Evolutionary conservation across 1,140 invertebrate species (phyloP).

Genomic region (Cotesia typhae): DNA sequence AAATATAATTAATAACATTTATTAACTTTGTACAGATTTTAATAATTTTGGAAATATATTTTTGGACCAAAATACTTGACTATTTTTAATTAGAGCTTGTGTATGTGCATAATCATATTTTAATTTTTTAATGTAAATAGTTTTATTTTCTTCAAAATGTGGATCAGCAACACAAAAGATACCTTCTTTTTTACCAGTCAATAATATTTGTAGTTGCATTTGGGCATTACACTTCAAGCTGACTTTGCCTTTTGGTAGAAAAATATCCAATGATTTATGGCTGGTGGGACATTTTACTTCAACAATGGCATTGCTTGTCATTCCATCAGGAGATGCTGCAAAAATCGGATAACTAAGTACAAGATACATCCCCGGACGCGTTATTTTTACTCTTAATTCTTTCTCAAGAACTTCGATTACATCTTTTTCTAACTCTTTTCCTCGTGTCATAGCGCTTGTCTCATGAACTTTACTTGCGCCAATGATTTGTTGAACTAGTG

Average conservation of each 20-base stretch:
- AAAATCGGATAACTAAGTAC: slow-evolving; percentile 41
- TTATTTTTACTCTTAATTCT: slow-evolving; percentile 30
- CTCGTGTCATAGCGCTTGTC: slow-evolving; percentile 50
- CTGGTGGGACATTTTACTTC: slow-evolving; percentile 52
- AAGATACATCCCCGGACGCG: slow-evolving; percentile 40
- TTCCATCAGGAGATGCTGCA: slow-evolving; percentile 54
- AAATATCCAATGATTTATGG: slow-evolving; percentile 38
- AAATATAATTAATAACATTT: no score
- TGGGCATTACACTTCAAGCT: slow-evolving; percentile 46
- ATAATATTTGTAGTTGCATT: slow-evolving; percentile 50
- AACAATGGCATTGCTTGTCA: slow-evolving; percentile 40
- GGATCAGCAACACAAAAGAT: slow-evolving; percentile 45
- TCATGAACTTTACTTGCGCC: slow-evolving; percentile 47
- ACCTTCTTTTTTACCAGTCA: slow-evolving; percentile 41
- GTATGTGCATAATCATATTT: slow-evolving; percentile 31
- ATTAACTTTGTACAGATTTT: slow-evolving; percentile 1
- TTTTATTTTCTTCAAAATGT: slow-evolving; percentile 42
- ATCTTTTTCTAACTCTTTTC: slow-evolving; percentile 49
- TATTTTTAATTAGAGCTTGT: slow-evolving; percentile 25
- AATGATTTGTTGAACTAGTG: slow-evolving; percentile 50
- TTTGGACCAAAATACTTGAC: slow-evolving; percentile 25
- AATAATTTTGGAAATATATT: slow-evolving; percentile 30
- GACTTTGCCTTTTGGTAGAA: slow-evolving; percentile 41
- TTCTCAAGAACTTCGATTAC: slow-evolving; percentile 44
- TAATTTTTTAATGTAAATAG: slow-evolving; percentile 31